Base-by-base conservation (phyloP, 1,140 invertebrate species). In the Bombus superbus region DNA sequence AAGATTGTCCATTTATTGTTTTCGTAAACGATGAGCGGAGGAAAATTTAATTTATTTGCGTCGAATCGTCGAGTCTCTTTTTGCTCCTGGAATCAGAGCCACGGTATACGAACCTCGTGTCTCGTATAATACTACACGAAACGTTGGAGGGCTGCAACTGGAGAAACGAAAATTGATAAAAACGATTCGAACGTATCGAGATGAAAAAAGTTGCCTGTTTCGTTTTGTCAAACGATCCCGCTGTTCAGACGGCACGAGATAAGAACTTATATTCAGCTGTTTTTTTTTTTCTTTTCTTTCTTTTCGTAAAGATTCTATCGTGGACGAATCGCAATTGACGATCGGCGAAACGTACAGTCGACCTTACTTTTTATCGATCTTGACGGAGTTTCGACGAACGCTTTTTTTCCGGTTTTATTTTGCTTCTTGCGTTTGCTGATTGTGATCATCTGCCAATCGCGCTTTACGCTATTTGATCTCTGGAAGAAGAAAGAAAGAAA, bases 391-490 rank as follows among this genome's bases (percentile, higher is more conserved):
- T 35, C 32, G 38, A 59, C 40, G 53, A 83, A 47, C n/a, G n/a
- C 59, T 15, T n/a, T 71, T 83, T 15, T 40, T 47, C 6, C 13
- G 22, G 13, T 76, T 77, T 25, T 6, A 8, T 18, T 87, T 13
- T 38, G 32, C 53, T 35, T 79, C 59, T 88, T 57, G 38, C 57
- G 73, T 79, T n/a, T 73, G 72, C 35, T 40, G 40, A 75, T 83
- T 62, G 72, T 66, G 66, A 81, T 84, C 69, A 42, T 88, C 66
- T 57, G 68, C 71, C 83, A 75, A 80, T 73, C 82, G 73, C 47
- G 77, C 77, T 88, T 85, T 81, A 72, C 53, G 78, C 77, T 59
- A 69, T 86, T 62, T 88, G 86, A 89, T 89, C 88, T 89, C 87
- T 64, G 86, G 13, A 81, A 75, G 53, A 64, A 80, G 85, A 81